Conservation (phyloP, 2,113 vertebrate species). For the Pheucticus melanocephalus region DNA sequence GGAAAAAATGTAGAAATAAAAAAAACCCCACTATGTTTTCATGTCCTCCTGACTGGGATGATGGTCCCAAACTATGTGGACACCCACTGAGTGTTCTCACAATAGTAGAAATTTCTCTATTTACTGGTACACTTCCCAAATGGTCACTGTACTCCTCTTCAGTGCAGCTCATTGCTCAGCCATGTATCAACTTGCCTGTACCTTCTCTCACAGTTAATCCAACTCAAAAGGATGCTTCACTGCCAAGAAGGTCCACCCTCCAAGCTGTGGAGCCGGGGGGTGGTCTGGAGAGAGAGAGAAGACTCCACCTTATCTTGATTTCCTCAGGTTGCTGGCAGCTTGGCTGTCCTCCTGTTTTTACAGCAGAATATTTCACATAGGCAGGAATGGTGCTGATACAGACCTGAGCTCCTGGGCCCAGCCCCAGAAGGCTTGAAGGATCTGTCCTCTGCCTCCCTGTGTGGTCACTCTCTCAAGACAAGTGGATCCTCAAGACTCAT, state of each 20-base stretch:
- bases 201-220: not conserved
- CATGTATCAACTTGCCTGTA: not conserved
- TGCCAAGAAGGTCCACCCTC: not conserved
- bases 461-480: not conserved
- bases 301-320: not conserved
- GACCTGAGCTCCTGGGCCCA: not conserved
- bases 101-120: not conserved
- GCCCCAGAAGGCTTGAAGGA: not conserved
- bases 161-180: not conserved
- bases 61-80: not conserved
- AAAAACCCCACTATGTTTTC: not conserved
- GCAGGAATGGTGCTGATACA: not conserved
- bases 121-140: not conserved
- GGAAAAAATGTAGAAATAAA: not conserved
- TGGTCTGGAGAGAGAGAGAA: not conserved
- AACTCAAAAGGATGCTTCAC: not conserved
- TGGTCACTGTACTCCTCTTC: not conserved
- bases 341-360: not conserved
- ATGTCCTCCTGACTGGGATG: not conserved
- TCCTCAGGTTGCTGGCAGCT: not conserved
- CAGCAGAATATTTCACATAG: not conserved
- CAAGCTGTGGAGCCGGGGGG: not conserved
- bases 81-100: not conserved
- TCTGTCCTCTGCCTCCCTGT: not conserved
- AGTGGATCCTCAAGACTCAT: not conserved